Percentiles rank a stretch among this genome's conserved stretches.
Evolutionary conservation across 2,113 vertebrate genomes (phyloP).

Genomic region (Chaetorhynchus papuensis): DNA sequence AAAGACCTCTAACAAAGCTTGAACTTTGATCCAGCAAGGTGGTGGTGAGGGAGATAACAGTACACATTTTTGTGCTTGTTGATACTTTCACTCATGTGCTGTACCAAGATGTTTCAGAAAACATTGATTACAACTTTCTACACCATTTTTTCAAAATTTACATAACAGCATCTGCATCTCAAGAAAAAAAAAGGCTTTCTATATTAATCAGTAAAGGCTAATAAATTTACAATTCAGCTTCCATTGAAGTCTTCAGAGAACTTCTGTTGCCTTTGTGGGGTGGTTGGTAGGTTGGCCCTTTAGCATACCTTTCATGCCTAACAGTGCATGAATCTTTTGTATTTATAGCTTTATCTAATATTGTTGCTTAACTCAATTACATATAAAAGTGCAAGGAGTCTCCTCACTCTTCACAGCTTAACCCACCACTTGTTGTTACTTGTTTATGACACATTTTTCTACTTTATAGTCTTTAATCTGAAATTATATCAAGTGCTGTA

Average conservation of each 20-base stretch:
- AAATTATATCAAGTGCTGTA: constrained; percentile 63
- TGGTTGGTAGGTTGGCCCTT: constrained; percentile 15
- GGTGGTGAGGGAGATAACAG: not conserved
- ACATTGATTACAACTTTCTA: not conserved
- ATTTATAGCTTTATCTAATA: constrained; percentile 52
- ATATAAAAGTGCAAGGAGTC: not conserved
- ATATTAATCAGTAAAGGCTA: constrained; percentile 31
- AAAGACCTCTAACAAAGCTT: not conserved
- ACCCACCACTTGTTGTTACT: constrained; percentile 47
- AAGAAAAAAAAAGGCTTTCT: not conserved
- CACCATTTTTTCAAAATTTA: not conserved
- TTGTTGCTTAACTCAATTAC: constrained; percentile 46
- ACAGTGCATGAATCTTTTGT: constrained; percentile 57
- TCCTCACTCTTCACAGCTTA: not conserved
- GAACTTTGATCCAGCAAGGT: constrained; percentile 4
- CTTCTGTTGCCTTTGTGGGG: constrained; percentile 19
- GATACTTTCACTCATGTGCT: not conserved
- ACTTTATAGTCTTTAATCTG: constrained; percentile 63
- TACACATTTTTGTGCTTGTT: not conserved
- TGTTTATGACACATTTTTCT: constrained; percentile 61
- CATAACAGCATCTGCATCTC: not conserved
- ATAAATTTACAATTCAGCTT: constrained; percentile 10
- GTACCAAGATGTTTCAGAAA: not conserved
- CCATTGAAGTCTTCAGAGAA: not conserved
- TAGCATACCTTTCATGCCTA: constrained; percentile 55